Conservation (phyloP, 2,888 invertebrate genomes). For the Cheilosia impressa region DNA sequence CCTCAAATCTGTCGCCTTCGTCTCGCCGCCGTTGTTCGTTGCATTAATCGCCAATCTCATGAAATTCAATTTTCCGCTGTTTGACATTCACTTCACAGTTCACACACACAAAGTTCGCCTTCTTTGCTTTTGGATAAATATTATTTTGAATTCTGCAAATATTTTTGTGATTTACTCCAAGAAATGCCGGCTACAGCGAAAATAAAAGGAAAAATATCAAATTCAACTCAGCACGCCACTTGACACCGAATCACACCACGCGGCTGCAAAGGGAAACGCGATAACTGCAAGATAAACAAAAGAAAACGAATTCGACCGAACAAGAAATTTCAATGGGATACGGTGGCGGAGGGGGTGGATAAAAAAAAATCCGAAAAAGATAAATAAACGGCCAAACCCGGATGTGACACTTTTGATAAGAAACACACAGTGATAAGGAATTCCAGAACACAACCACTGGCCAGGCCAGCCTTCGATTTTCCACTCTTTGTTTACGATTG, state of each 20-base stretch:
- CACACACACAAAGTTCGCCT: neutral
- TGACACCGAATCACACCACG: slow-evolving; percentile 1
- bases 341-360: neutral
- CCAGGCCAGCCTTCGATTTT: too few relatives aligned
- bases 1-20: neutral
- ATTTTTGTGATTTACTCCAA: neutral
- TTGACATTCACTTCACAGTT: neutral
- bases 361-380: neutral
- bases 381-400: slow-evolving; percentile 13
- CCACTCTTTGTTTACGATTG: slow-evolving; percentile 3
- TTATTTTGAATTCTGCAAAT: neutral
- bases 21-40: neutral
- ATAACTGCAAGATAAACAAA: slow-evolving; percentile 34
- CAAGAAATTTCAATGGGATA: neutral
- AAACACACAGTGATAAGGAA: slow-evolving; percentile 6
- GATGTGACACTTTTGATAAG: slow-evolving; percentile 27
- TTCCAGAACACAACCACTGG: neutral
- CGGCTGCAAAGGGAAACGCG: slow-evolving; percentile 4
- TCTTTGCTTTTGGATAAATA: neutral
- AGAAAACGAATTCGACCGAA: neutral
- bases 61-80: neutral
- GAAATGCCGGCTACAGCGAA: neutral
- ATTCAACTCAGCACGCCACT: neutral
- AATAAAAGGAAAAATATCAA: too few relatives aligned
- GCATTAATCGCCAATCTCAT: neutral